phyloP scores from a whole-genome alignment of 2,888 invertebrate genomes.

The Andrena minutula region DNA sequence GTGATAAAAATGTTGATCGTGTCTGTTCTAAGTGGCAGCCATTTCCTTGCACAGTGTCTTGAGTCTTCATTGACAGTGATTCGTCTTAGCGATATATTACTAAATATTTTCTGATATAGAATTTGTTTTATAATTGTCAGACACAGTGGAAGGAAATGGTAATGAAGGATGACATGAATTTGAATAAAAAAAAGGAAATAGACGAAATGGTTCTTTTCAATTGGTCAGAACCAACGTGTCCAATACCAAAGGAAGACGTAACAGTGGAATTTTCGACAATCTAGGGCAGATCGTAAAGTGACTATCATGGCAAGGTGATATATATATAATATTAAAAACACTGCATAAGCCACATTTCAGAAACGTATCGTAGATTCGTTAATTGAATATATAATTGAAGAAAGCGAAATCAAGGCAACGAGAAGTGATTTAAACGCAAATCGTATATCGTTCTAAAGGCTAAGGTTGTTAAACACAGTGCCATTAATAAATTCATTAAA shows the following conservation, averaged over 20 bases:
- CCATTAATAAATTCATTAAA: constrained; percentile 66
- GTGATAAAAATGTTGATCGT: constrained; percentile 56
- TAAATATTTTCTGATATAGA: neutral
- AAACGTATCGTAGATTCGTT: constrained; percentile 64
- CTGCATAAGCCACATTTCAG: constrained; percentile 82
- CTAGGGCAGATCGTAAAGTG: constrained; percentile 72
- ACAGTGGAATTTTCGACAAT: constrained; percentile 58
- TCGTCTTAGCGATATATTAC: neutral
- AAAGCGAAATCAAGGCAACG: constrained; percentile 75
- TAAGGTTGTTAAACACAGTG: constrained; percentile 71
- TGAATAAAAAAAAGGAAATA: constrained; percentile 55
- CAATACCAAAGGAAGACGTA: constrained; percentile 66
- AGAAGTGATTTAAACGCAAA: constrained; percentile 66
- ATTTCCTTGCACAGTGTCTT: constrained; percentile 60
- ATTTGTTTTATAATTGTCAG: neutral
- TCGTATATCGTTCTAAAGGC: constrained; percentile 70
- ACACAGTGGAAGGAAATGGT: constrained; percentile 63
- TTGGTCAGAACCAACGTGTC: constrained; percentile 68
- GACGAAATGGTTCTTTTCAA: constrained; percentile 62
- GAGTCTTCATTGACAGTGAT: neutral
- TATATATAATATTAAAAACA: constrained; percentile 76
- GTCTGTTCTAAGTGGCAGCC: constrained; percentile 66
- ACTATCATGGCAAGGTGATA: constrained; percentile 78
- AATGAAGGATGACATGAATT: constrained; percentile 69
- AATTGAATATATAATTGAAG: constrained; percentile 63